Evolutionary conservation across 2,797 vertebrate species (phyloP).

Genomic region (Holocentrus rufus): DNA sequence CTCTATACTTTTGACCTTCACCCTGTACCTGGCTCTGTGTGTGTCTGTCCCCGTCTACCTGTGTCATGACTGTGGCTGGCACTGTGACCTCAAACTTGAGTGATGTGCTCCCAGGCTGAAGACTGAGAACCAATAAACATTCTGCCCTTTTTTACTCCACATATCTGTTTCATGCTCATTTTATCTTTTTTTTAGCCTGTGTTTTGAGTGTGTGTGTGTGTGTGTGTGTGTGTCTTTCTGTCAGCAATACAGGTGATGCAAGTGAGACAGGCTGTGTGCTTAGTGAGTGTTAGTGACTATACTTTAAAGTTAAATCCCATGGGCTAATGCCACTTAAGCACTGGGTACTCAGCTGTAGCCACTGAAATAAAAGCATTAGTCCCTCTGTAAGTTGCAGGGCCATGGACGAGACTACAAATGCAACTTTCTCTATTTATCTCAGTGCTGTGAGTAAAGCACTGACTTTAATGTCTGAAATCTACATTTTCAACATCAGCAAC

Average conservation of each 20-base stretch:
- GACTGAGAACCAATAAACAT: slow-evolving; percentile 83
- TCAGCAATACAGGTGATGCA: background rate
- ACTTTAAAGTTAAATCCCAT: background rate
- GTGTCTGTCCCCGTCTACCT: slow-evolving; percentile 41
- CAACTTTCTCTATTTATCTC: too few relatives aligned
- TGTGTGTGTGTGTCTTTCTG: background rate
- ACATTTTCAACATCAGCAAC: too few relatives aligned
- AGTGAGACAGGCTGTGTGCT: background rate
- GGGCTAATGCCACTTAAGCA: background rate
- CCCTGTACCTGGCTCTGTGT: slow-evolving; percentile 49
- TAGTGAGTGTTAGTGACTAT: background rate
- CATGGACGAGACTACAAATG: background rate
- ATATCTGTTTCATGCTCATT: slow-evolving; percentile 40
- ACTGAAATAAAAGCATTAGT: slow-evolving; percentile 47
- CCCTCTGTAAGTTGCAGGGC: slow-evolving; percentile 26
- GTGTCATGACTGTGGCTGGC: slow-evolving; percentile 74
- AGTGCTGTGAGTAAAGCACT: too few relatives aligned
- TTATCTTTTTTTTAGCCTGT: slow-evolving; percentile 39
- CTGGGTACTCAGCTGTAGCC: slow-evolving; percentile 37
- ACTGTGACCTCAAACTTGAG: slow-evolving; percentile 88
- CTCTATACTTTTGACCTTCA: slow-evolving; percentile 42
- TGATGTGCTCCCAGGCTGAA: slow-evolving; percentile 78
- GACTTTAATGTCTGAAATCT: too few relatives aligned
- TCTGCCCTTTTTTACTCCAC: slow-evolving; percentile 79
- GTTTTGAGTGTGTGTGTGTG: slow-evolving; percentile 50